These are phyloP conservation scores for Anabas testudineus DNA, from an alignment of 2,797 vertebrate species.

Conservation along the genomic window DNA sequence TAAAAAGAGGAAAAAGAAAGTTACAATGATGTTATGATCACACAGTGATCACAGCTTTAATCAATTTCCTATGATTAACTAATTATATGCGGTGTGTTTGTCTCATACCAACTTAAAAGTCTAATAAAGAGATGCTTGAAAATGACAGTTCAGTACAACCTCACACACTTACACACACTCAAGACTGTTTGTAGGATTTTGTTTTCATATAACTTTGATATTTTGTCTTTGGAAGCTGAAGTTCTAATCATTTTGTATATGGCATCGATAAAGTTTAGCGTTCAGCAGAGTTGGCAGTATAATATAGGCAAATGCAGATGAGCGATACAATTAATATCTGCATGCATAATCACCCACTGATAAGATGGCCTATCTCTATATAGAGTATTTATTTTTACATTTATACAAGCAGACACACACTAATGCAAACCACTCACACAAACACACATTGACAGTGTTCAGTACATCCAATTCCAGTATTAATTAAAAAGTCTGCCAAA, in stretches of 20 bases:
- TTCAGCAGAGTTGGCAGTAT: conserved; percentile 34
- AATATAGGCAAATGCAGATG: conserved; percentile 31
- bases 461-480: conserved; percentile 47
- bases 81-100: neutral
- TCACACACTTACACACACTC: neutral
- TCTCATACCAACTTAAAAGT: neutral
- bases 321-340: conserved; percentile 43
- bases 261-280: conserved; percentile 29
- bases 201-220: neutral
- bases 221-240: conserved; percentile 12
- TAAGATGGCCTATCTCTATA: conserved; percentile 22
- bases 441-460: conserved; percentile 33
- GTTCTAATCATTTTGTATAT: conserved; percentile 10
- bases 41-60: neutral
- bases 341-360: conserved; percentile 35
- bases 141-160: neutral
- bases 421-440: conserved; percentile 10
- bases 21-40: neutral
- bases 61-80: neutral
- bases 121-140: conserved; percentile 2
- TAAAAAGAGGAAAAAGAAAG: neutral
- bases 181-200: neutral
- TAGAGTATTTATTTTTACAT: conserved; percentile 36
- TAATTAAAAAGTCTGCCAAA: conserved; percentile 55
- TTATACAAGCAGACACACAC: conserved; percentile 36